phyloP scores from a whole-genome alignment of 2,797 vertebrate genomes.

The Sebastes hubbsi region DNA sequence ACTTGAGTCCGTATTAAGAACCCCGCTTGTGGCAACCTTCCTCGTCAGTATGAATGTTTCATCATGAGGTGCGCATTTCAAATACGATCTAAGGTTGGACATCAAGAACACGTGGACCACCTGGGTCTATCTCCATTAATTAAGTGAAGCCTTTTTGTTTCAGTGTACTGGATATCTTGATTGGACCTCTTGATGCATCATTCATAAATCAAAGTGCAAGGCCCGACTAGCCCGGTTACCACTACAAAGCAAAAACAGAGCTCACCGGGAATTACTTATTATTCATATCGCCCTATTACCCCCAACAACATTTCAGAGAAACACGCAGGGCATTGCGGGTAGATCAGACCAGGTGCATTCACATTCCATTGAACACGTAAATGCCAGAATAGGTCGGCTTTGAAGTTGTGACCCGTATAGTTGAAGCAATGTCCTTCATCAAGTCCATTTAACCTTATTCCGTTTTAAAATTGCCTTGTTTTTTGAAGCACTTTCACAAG shows the following conservation, averaged over 20 bases:
- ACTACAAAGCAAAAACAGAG: conserved; percentile 60
- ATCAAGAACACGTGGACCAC: conserved; percentile 34
- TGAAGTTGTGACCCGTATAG: conserved; percentile 10
- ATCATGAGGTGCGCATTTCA: conserved; percentile 16
- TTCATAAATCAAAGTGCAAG: conserved; percentile 63
- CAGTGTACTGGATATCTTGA: conserved; percentile 33
- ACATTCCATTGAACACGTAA: conserved; percentile 21
- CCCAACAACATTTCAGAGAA: conserved; percentile 35
- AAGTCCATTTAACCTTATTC: background rate
- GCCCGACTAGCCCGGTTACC: conserved; percentile 49
- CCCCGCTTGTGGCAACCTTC: background rate
- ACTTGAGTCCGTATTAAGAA: background rate
- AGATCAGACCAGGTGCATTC: conserved; percentile 7
- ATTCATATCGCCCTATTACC: conserved; percentile 55
- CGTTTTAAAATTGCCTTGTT: background rate
- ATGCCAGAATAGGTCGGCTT: background rate
- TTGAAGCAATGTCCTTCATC: background rate
- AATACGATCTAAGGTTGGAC: conserved; percentile 40
- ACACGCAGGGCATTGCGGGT: background rate
- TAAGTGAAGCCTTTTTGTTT: conserved; percentile 57
- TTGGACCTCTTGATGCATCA: conserved; percentile 67
- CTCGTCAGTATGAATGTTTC: conserved; percentile 27
- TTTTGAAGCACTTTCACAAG: background rate
- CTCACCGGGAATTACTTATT: conserved; percentile 48
- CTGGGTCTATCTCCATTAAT: conserved; percentile 51